Conservation (phyloP, 2,113 vertebrate species). For the Hippocampus comes region DNA sequence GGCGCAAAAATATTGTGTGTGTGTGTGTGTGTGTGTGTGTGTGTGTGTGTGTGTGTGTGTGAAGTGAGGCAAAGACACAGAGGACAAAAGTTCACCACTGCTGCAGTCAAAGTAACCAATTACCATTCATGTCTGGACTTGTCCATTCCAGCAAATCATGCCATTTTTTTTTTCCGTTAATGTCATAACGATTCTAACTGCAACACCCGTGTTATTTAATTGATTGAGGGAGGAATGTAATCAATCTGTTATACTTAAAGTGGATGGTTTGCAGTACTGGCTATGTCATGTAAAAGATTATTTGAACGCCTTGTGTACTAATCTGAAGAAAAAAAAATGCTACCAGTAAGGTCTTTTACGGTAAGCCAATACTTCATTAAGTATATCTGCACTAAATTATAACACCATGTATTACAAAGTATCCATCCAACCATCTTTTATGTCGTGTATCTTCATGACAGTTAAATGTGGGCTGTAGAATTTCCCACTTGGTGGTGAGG, state of each 20-base stretch:
- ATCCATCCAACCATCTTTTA: too few relatives aligned
- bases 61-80: constrained; percentile 46
- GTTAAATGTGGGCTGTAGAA: too few relatives aligned
- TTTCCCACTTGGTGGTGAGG: too few relatives aligned
- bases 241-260: background rate
- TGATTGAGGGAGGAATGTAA: background rate
- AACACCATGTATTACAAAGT: too few relatives aligned
- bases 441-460: too few relatives aligned
- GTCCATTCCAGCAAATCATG: constrained; percentile 48
- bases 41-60: background rate
- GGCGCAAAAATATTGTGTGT: background rate
- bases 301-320: background rate
- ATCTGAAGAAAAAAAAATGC: background rate
- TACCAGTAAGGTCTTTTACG: too few relatives aligned
- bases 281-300: background rate
- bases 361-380: background rate
- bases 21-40: background rate
- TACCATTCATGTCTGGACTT: constrained; percentile 60
- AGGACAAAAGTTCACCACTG: constrained; percentile 63
- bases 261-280: background rate
- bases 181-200: background rate
- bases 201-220: background rate
- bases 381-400: background rate
- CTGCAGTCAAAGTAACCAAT: constrained; percentile 56
- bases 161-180: constrained; percentile 5